Evolutionary conservation across 2,797 vertebrate species (phyloP), one percentile per base, ranked within the genome.

Genomic region (Phataginus tricuspis): DNA sequence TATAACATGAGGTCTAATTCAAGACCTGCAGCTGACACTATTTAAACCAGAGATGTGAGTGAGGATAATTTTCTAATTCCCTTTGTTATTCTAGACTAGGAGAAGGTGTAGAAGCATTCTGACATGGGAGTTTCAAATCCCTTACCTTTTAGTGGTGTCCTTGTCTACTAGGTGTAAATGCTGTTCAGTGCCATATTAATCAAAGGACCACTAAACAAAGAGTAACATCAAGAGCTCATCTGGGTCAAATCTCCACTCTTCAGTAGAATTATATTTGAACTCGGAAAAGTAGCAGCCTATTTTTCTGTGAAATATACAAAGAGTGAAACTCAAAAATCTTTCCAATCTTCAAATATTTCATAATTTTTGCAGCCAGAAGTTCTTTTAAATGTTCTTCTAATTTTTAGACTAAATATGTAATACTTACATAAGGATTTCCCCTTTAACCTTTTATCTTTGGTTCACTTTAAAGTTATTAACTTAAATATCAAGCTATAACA

Each of bases 361-460:
- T 78, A 89, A 85, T 78, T 92, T 45, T 74, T 93, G 9, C 53
- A 72, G n/a, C 39, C 66, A 66, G 31, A 55, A 86, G 39, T 74
- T 74, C 29, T 79, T 39, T 66, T 66, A 74, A 86, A 57, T 25
- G 12, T 16, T 55, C n/a, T 61, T 92, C 74, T 13, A 4, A 45
- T 83, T 74, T 86, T 95, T 25, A 72, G 39, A 39, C 71, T 63
- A 88, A 89, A 84, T 78, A 34, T 89, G 63, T 89, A 64, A 72
- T 82, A 34, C 45, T 68, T 92, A n/a, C 9, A 42, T 69, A 83
- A 29, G 27, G 10, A 34, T 88, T 59, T 92, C 31, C 34, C 61
- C 42, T 69, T 77, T 63, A 82, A 69, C 9, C 16, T 31, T 92
- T 69, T 91, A 53, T 74, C 75, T 95, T 69, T 88, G 27, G 29